Conservation (phyloP, 2,113 vertebrate genomes). For the Malurus alboscapulatus region DNA sequence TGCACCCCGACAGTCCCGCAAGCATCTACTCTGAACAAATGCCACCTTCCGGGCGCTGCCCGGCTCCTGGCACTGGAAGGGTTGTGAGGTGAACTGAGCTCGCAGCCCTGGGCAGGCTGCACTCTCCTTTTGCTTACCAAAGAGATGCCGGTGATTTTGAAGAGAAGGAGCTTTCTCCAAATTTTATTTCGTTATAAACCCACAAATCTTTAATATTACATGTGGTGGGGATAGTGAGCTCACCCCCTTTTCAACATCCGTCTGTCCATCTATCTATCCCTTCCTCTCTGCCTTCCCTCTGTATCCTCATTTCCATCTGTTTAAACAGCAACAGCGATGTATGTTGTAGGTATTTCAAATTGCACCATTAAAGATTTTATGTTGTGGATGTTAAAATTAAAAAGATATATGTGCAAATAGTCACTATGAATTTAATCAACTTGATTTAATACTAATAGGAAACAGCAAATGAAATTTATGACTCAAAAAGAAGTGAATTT, state of each 20-base stretch:
- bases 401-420: constrained; percentile 84
- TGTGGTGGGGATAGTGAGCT: not conserved
- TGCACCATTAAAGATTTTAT: constrained; percentile 81
- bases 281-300: not conserved
- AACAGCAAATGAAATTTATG: constrained; percentile 84
- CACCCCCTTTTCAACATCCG: not conserved
- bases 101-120: accelerated
- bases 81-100: not conserved
- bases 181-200: not conserved
- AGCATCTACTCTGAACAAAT: not conserved
- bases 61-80: not conserved
- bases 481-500: constrained; percentile 76
- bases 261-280: not conserved
- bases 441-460: constrained; percentile 86
- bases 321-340: constrained; percentile 64
- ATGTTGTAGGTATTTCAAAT: constrained; percentile 71
- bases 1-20: not conserved
- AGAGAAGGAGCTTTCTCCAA: not conserved
- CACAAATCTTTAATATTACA: not conserved
- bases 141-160: not conserved
- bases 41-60: not conserved
- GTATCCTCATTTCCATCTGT: constrained; percentile 72
- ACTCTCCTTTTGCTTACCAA: not conserved
- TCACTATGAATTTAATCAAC: constrained; percentile 83
- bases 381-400: constrained; percentile 81